Evolutionary conservation across 1,140 invertebrate genomes (phyloP), one percentile per base, ranked within the genome.

Genomic region (Subanguina moxae): DNA sequence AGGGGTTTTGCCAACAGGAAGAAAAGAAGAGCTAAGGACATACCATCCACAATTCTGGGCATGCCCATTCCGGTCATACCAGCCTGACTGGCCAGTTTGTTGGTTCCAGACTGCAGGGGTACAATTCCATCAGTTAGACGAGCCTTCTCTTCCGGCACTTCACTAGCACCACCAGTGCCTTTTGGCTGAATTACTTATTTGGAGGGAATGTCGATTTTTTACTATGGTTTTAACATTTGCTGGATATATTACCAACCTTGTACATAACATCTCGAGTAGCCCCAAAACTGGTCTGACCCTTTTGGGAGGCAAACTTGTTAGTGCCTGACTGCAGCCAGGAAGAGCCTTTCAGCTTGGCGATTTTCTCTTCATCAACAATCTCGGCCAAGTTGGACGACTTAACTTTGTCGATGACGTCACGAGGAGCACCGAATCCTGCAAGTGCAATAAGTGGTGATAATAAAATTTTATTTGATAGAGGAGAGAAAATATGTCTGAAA

Each of bases 41-140:
- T 17, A 79, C 77, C 79, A 70, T 82, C 80, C 57, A 82, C 78
- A 69, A 83, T 82, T 57, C 80, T 77, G 23, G 80, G 80, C 76
- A 80, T 82, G 45, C 80, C 80, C 28, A 82, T 82, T 43, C 80
- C 78, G 46, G 78, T 83, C 81, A 83, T 83, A 38, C 75, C 75
- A 13, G 69, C 72, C 52, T 82, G 80, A 19, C 72, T 74, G 13
- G 80, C 74, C 21, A 82, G 59, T 70, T 77, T 82, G 74, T 81
- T 81, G 32, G 79, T 81, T 43, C 79, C 79, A 8, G 80, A 82
- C 61, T 81, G 79, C 5, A 81, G 71, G 25, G 81, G 80, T n/a
- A 82, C 80, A 66, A 82, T 82, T 67, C 80, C 80, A 61, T 82
- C 82, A 58, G 80, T 78, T n/a, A 82, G 67, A 57, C 79, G 75